Base-by-base conservation (phyloP, 2,113 vertebrate species). In the Dromas ardeola region DNA sequence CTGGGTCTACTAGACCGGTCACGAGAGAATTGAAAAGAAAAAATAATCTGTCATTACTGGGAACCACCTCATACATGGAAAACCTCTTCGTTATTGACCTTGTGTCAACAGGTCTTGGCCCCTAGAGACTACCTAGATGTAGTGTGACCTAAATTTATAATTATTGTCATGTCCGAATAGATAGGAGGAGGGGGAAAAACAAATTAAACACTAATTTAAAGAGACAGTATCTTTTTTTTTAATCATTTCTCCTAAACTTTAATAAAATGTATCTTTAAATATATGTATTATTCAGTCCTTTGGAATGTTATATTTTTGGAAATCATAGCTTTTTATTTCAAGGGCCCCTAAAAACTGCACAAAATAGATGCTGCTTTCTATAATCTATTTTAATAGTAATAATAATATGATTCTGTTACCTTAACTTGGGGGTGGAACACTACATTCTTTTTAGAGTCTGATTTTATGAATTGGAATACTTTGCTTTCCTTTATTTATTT, bases 141-240 rank as follows among this genome's bases (percentile, higher is more conserved):
- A 98, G 98, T 99, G 98, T 99, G 99, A 99, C 99, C 98, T 98
- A 99, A 99, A 99, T 98, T 98, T 98, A 99, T 98, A 98, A 99
- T 98, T 99, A 99, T 99, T 98, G 99, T 99, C 98, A 99, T 99
- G 99, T 99, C 99, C 98, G 89, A 99, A 98, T 99, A 99, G 98
- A 98, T 99, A 99, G 98, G 98, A 99, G 98, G 98, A 98, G 96
- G 81, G 86, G 56, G 11, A 27, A 97, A 98, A 97, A 94, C 96
- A 95, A 97, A 96, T 96, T 93, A 98, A 97, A 98, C 96, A 93
- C 97, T 98, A 98, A 98, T 98, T 98, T 98, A 98, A 98, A 98
- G 98, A 98, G 98, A 98, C 98, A 98, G 98, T 98, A 98, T 98
- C 98, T 98, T 97, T 98, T 97, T 97, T 97, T 98, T 98, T 97